Conservation (phyloP, 2,113 vertebrate species). For the Antigone vipio region DNA sequence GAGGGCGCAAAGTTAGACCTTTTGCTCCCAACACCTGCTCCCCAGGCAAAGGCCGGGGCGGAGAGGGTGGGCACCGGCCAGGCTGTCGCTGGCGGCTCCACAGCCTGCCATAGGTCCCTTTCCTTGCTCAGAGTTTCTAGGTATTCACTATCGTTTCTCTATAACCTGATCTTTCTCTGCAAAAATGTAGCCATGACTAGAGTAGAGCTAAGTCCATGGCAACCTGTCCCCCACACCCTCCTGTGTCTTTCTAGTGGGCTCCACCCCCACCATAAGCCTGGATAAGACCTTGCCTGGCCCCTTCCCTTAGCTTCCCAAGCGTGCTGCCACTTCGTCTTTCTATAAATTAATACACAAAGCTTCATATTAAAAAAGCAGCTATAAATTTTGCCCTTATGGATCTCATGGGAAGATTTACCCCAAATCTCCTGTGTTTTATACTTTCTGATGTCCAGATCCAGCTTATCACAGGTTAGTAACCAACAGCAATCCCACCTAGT, state of each 20-base stretch:
- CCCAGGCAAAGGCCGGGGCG: background rate
- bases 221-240: background rate
- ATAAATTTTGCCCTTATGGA: background rate
- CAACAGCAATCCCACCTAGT: background rate
- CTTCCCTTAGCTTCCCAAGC: background rate
- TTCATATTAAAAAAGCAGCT: background rate
- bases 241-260: background rate
- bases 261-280: too few species aligned
- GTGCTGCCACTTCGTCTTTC: background rate
- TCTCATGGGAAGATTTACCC: background rate
- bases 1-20: background rate
- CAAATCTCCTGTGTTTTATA: background rate
- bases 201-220: background rate
- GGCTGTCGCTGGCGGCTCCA: background rate
- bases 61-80: background rate
- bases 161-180: background rate
- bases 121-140: background rate
- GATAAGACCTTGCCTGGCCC: background rate
- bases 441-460: background rate
- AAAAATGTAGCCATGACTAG: background rate
- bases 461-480: rapidly evolving
- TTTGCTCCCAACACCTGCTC: background rate
- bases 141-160: background rate
- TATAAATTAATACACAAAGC: background rate
- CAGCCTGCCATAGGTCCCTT: rapidly evolving